Evolutionary conservation across 2,888 invertebrate genomes (phyloP), one percentile per base, ranked within the genome.

Genomic region (Cyclophora punctaria): DNA sequence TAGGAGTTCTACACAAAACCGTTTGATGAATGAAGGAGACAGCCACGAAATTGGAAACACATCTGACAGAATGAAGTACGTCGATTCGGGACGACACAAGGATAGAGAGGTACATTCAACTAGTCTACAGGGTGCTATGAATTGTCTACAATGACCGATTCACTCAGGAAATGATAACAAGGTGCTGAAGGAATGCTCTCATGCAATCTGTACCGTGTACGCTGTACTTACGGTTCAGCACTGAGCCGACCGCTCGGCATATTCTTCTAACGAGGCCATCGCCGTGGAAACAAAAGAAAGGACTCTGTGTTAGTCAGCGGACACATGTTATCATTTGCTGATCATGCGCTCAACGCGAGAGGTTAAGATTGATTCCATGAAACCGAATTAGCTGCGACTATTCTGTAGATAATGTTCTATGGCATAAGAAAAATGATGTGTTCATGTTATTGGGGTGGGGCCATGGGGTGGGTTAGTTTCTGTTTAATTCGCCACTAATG

Each of bases 141-240:
- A 41, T 20, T n/a, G 48, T 20, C 60, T 57, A 56, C 48, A 37
- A 54, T 57, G 58, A 50, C 60, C 50, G 64, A 75, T 71, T 71
- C 72, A 73, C 63, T 77, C 79, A 80, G 80, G 58, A 79, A 83
- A 82, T 82, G 79, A 83, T 83, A 82, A 82, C 80, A 78, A 72
- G 74, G 44, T 70, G 75, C 72, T 71, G 65, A 58, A 54, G 57
- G 60, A 68, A 69, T 69, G 71, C 66, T 60, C 52, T 57, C 73
- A 75, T 75, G 72, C 77, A 73, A 63, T 61, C 63, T 50, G 52
- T 67, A 67, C 76, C 73, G 71, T 71, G 5, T 37, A 20, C 20
- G 20, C 20, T 20, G 52, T 83, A 86, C 85, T 84, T 82, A 87
- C 86, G 70, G 73, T 75, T 73, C 49, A 71, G 68, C 71, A 75